A percentile compares a stretch with the other conserved stretches of the same genome.
Conservation (phyloP, 2,113 vertebrate species). For the Ginglymostoma cirratum region DNA sequence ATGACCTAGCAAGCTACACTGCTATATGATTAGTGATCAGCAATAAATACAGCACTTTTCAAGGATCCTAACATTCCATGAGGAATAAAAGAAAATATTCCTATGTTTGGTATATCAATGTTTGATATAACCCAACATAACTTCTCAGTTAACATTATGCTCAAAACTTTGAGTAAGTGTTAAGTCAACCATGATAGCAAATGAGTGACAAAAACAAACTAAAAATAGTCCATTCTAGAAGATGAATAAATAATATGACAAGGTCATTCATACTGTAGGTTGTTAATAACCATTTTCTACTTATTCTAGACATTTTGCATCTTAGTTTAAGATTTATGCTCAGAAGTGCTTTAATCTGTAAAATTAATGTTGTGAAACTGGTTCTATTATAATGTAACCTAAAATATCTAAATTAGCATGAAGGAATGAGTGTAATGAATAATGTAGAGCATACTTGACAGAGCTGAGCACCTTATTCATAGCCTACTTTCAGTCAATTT, state of each 20-base stretch:
- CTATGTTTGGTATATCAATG: background rate
- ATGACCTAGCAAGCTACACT: too few relatives aligned
- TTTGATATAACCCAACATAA: background rate
- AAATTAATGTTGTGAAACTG: background rate
- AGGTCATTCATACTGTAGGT: background rate
- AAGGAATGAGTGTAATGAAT: conserved; percentile 18
- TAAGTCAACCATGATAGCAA: background rate
- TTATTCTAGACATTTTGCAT: background rate
- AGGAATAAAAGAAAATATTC: background rate
- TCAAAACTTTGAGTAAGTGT: background rate
- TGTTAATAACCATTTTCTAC: background rate
- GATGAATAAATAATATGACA: background rate
- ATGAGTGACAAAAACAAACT: background rate
- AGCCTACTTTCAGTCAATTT: background rate
- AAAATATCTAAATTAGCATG: conserved; percentile 16
- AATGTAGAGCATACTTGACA: background rate
- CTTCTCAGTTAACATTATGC: background rate
- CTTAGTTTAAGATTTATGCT: background rate
- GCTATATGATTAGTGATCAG: too few relatives aligned
- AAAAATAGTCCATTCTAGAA: background rate
- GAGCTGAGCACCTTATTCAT: background rate
- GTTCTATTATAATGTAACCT: background rate
- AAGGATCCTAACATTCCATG: too few relatives aligned
- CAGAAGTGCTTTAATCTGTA: background rate
- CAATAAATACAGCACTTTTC: too few relatives aligned